Evolutionary conservation across 1,140 invertebrate species (phyloP).

Genomic region (Scaptomyza hsui): DNA sequence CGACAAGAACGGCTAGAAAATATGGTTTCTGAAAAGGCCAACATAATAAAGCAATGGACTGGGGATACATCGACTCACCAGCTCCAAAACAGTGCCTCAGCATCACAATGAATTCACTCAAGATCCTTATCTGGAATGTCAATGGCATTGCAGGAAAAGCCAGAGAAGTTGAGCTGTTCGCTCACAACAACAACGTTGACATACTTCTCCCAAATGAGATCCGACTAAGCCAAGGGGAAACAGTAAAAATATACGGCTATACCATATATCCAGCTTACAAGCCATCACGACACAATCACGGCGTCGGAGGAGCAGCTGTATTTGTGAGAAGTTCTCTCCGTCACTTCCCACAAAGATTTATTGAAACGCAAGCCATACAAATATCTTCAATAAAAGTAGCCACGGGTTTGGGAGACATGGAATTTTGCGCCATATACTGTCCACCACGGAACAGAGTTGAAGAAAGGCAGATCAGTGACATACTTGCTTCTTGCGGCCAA

Average conservation of each 20-base stretch:
- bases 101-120: conserved; percentile 13
- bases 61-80: neutral
- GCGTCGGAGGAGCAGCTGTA: conserved; percentile 22
- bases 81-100: conserved; percentile 1
- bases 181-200: conserved; percentile 26
- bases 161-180: conserved; percentile 29
- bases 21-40: conserved; percentile 15
- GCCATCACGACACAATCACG: conserved; percentile 6
- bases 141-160: conserved; percentile 4
- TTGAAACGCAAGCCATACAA: conserved; percentile 22
- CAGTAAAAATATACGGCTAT: conserved; percentile 26
- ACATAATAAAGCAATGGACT: conserved; percentile 7
- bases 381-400: conserved; percentile 22
- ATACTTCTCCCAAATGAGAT: conserved; percentile 37
- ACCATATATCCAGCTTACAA: conserved; percentile 25
- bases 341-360: conserved; percentile 30
- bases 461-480: conserved; percentile 26
- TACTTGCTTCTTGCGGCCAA: conserved; percentile 18
- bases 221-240: conserved; percentile 8
- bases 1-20: conserved; percentile 27
- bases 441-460: conserved; percentile 28
- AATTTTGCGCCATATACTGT: conserved; percentile 22
- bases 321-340: conserved; percentile 28
- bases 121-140: conserved; percentile 35
- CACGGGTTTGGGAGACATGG: conserved; percentile 18